Percentiles rank a stretch among this genome's conserved stretches.
Evolutionary conservation across 2,797 vertebrate genomes (phyloP).

Genomic region (Amblyopsis hoosieri): DNA sequence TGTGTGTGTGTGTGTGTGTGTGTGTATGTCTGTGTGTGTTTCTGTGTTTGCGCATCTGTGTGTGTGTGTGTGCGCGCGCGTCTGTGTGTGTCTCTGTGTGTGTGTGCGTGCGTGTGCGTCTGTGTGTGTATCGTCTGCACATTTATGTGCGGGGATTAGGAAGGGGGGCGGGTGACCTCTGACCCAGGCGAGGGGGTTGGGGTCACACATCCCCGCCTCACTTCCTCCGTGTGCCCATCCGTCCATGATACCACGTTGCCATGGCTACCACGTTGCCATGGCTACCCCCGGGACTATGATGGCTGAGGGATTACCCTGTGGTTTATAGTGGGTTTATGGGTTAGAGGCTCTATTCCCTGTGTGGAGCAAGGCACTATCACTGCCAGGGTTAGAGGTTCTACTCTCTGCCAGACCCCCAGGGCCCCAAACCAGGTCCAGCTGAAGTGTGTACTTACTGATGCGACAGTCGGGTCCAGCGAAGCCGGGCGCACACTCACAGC

Average conservation of each 20-base stretch:
- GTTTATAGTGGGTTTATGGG: no score
- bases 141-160: conserved; percentile 17
- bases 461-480: conserved; percentile 97
- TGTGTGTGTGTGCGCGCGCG: no score
- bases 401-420: no score
- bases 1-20: no score
- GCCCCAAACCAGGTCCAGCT: neutral
- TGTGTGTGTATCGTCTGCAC: conserved; percentile 61
- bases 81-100: no score
- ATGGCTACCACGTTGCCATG: conserved; percentile 11
- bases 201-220: conserved; percentile 6
- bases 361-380: no score
- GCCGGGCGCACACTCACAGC: conserved; percentile 94
- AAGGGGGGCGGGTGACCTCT: conserved; percentile 68
- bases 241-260: conserved; percentile 19
- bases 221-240: conserved; percentile 15
- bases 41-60: no score
- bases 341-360: no score
- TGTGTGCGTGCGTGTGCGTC: no score
- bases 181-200: conserved; percentile 57
- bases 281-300: neutral
- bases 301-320: neutral
- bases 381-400: no score
- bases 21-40: no score
- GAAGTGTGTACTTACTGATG: conserved; percentile 88